phyloP scores from a whole-genome alignment of 1,140 invertebrate species.

The Cherax destructor region DNA sequence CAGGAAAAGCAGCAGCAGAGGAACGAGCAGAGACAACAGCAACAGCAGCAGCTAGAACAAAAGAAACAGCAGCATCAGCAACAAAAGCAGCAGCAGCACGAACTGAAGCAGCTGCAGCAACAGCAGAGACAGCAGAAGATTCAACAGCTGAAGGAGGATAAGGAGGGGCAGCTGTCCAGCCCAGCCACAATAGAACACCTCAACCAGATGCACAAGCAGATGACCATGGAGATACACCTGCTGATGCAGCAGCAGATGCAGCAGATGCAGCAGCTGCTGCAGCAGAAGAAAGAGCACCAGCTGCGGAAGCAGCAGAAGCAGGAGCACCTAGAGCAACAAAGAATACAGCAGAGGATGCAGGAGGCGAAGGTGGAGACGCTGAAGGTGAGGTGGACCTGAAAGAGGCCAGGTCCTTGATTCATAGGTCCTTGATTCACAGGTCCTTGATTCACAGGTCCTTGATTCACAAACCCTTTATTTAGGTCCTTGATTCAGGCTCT shows the following conservation, averaged over 20 bases:
- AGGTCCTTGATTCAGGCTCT: too few relatives aligned
- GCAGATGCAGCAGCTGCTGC: slow-evolving; percentile 43
- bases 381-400: neutral
- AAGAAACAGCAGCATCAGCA: too few relatives aligned
- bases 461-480: too few relatives aligned
- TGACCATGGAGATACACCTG: slow-evolving; percentile 31
- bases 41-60: too few relatives aligned
- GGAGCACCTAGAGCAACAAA: slow-evolving; percentile 13
- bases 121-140: neutral
- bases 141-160: too few relatives aligned
- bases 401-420: too few relatives aligned
- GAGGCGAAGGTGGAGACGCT: neutral
- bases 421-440: too few relatives aligned
- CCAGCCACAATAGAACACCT: neutral
- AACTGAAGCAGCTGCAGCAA: neutral
- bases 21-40: neutral
- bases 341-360: slow-evolving; percentile 31
- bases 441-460: too few relatives aligned
- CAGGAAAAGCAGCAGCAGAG: neutral
- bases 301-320: slow-evolving; percentile 12
- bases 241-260: slow-evolving; percentile 53
- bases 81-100: too few relatives aligned
- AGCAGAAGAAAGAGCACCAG: slow-evolving; percentile 45
- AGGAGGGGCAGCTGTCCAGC: neutral
- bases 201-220: slow-evolving; percentile 29